phyloP scores from a whole-genome alignment of 1,140 invertebrate genomes.

The Macrostomum lignano region DNA sequence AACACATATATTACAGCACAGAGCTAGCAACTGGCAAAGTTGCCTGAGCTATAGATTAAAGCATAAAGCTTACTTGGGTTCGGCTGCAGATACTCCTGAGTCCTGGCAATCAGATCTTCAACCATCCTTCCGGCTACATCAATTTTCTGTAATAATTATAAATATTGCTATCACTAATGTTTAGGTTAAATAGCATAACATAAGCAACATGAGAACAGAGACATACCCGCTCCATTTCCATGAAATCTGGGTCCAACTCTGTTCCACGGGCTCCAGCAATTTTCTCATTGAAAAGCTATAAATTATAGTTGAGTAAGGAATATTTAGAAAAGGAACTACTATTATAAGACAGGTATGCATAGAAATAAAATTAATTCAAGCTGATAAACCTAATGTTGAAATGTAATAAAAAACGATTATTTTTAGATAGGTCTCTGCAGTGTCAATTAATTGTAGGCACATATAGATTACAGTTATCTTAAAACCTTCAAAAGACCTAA shows the following conservation, averaged over 20 bases:
- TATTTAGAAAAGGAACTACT: too few relatives aligned
- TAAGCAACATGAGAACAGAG: background rate
- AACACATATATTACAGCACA: background rate
- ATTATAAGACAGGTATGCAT: too few relatives aligned
- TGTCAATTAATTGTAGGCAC: too few relatives aligned
- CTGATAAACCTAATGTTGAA: too few relatives aligned
- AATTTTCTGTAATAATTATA: conserved; percentile 46
- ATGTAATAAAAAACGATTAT: too few relatives aligned
- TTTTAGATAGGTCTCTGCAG: too few relatives aligned
- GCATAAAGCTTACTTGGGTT: conserved; percentile 41
- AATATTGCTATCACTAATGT: background rate
- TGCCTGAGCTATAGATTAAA: conserved; percentile 3
- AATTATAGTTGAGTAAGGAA: background rate
- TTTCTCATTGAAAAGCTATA: conserved; percentile 90
- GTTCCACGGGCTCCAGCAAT: conserved; percentile 97
- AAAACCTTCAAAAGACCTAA: too few relatives aligned
- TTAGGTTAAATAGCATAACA: too few relatives aligned
- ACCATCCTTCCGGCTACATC: conserved; percentile 77
- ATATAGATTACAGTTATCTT: too few relatives aligned
- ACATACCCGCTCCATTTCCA: conserved; percentile 87
- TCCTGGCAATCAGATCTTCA: conserved; percentile 73
- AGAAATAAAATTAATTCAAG: too few relatives aligned
- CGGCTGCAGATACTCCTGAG: conserved; percentile 92
- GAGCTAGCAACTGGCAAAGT: conserved; percentile 1
- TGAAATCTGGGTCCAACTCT: conserved; percentile 85